A percentile compares a stretch with the other conserved stretches of the same genome.
These are phyloP conservation scores for Acanthurus tractus DNA, from an alignment of 2,797 vertebrate species.

Conservation along the genomic window DNA sequence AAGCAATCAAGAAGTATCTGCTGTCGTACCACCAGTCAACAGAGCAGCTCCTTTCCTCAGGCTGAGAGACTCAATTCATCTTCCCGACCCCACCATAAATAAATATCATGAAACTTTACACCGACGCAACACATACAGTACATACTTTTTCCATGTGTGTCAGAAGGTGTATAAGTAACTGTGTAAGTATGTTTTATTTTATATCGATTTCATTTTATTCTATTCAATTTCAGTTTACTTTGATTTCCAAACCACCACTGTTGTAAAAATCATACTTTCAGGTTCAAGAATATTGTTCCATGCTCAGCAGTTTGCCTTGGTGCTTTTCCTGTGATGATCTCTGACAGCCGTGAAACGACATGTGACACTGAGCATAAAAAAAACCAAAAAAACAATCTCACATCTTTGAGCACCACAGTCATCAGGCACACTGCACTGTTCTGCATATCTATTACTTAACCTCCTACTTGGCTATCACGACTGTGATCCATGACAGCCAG, in stretches of 20 bases:
- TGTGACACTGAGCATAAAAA: background rate
- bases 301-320: background rate
- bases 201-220: too few relatives aligned
- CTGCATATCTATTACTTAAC: conserved; percentile 28
- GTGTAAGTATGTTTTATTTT: too few relatives aligned
- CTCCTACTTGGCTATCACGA: conserved; percentile 28
- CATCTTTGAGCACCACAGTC: background rate
- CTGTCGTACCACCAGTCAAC: too few relatives aligned
- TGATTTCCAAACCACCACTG: background rate
- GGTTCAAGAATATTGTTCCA: background rate
- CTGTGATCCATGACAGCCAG: conserved; percentile 55
- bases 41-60: too few relatives aligned
- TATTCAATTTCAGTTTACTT: too few relatives aligned
- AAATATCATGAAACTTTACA: too few relatives aligned
- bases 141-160: too few relatives aligned
- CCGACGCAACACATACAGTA: too few relatives aligned
- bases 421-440: background rate
- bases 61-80: too few relatives aligned
- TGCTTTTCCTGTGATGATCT: background rate
- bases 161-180: too few relatives aligned
- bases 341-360: background rate
- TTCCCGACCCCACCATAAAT: too few relatives aligned
- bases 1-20: too few relatives aligned
- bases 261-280: background rate
- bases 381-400: background rate